These are phyloP conservation scores for Drosophila quinaria DNA, from an alignment of 2,888 invertebrate species.

Conservation along the genomic window DNA sequence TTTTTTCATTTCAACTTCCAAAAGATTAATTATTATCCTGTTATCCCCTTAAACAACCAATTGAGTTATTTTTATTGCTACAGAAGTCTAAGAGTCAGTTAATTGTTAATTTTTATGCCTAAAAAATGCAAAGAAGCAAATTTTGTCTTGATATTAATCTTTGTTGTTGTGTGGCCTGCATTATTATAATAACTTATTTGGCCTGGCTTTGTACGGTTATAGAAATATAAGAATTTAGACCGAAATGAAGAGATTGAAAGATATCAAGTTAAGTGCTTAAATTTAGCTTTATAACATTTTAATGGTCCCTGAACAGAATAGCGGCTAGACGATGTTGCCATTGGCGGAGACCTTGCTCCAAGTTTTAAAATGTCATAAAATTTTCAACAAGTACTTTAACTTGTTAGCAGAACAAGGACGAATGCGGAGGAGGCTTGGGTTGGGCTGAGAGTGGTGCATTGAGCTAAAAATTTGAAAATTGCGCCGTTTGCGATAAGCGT, in stretches of 20 bases:
- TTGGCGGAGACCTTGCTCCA: conserved; percentile 42
- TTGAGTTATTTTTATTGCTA: conserved; percentile 45
- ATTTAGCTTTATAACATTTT: conserved; percentile 79
- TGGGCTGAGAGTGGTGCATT: conserved; percentile 40
- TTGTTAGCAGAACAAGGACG: conserved; percentile 34
- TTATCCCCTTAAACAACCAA: conserved; percentile 38
- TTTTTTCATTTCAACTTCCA: conserved; percentile 1
- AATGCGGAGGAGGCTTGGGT: not conserved
- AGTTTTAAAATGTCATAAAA: conserved; percentile 79
- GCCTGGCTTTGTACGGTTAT: conserved; percentile 38
- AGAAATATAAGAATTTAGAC: conserved; percentile 37
- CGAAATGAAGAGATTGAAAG: conserved; percentile 67
- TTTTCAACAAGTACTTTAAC: conserved; percentile 77
- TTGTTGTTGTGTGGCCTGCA: conserved; percentile 26
- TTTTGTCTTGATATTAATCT: conserved; percentile 33
- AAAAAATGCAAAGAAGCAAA: conserved; percentile 51
- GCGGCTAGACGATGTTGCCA: conserved; percentile 22
- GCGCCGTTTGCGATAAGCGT: conserved; percentile 71
- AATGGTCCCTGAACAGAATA: conserved; percentile 52
- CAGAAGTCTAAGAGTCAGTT: conserved; percentile 35
- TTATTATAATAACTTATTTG: conserved; percentile 61
- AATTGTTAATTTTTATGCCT: conserved; percentile 65
- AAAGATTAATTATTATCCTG: conserved; percentile 6
- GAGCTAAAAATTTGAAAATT: conserved; percentile 62
- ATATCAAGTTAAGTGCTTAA: conserved; percentile 77